Evolutionary conservation across 92 coral and sea anemone genomes (phyloP), one percentile per base, ranked within the genome.

Genomic region (Nematostella vectensis): DNA sequence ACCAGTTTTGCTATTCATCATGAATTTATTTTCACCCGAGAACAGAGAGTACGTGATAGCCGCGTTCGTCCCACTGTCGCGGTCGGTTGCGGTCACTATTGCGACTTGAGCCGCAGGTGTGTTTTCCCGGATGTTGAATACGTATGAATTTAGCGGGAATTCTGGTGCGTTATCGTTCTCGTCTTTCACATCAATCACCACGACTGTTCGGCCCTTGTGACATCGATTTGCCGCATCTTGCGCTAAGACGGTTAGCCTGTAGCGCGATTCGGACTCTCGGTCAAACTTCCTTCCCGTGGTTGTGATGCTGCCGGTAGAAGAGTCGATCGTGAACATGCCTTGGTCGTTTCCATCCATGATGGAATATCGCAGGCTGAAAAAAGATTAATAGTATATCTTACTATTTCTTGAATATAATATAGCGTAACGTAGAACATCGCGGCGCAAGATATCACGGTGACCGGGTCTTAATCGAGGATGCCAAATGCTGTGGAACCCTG

Each of bases 171-270:
- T 57, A 26, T 85, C 95, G 45, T 85, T 85, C 11, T 40, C 72
- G 29, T 85, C 95, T 1, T 45, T 37, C 0, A 85, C 84, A 21
- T 52, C 19, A 4, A 85, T 81, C 0, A 57, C 54, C 16, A 85
- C 85, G 22, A 73, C 75, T 1, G 95, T 78, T 9, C 99, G 73
- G n/a, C 99, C 95, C 44, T 82, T 87, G 54, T 85, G 95, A 4
- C 95, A 85, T 3, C 50, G 55, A 50, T 76, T 85, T 0, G 48
- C 28, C 0, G 23, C 31, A 70, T 85, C 65, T 37, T 58, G 75
- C 1, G 71, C 95, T 4, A 70, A 62, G 11, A 85, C 79, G 0
- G 84, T 82, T 29, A 85, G 51, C 16, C 71, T 70, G 61, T 81
- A 71, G 3, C 77, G 54, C 12, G 77, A 53, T 11, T 57, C 56